A percentile compares a stretch with the other conserved stretches of the same genome.
These are phyloP conservation scores for Papilio demoleus DNA, from an alignment of 2,888 invertebrate genomes.

Conservation along the genomic window DNA sequence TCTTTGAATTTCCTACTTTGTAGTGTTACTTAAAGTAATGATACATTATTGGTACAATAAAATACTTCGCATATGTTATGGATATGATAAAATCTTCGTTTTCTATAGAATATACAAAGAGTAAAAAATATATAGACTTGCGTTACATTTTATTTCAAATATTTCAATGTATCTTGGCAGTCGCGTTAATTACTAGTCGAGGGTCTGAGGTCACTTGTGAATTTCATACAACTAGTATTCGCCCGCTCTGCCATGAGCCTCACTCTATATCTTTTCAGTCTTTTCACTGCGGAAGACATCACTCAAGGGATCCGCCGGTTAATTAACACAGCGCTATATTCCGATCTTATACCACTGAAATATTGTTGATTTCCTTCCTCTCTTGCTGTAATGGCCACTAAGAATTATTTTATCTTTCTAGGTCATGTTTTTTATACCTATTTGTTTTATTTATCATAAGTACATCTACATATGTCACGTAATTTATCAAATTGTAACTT, in stretches of 20 bases:
- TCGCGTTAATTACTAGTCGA: conserved; percentile 18
- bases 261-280: conserved; percentile 33
- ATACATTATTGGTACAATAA: no score
- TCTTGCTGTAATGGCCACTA: conserved; percentile 11
- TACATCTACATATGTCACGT: no score
- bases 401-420: conserved; percentile 8
- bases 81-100: neutral
- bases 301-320: conserved; percentile 34
- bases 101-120: neutral
- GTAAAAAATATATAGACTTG: neutral
- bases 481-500: no score
- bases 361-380: conserved; percentile 26
- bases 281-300: conserved; percentile 35
- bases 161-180: conserved; percentile 7
- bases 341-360: conserved; percentile 31
- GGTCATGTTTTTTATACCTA: neutral
- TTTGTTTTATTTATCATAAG: neutral
- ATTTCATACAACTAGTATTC: conserved; percentile 23
- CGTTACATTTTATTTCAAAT: neutral
- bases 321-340: conserved; percentile 30
- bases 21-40: no score
- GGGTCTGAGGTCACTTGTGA: conserved; percentile 21
- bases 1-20: no score
- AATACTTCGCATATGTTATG: neutral
- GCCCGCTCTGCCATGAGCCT: conserved; percentile 17